A percentile compares a stretch with the other conserved stretches of the same genome.
These are phyloP conservation scores for Boleophthalmus pectinirostris DNA, from an alignment of 2,113 vertebrate genomes.

Conservation along the genomic window DNA sequence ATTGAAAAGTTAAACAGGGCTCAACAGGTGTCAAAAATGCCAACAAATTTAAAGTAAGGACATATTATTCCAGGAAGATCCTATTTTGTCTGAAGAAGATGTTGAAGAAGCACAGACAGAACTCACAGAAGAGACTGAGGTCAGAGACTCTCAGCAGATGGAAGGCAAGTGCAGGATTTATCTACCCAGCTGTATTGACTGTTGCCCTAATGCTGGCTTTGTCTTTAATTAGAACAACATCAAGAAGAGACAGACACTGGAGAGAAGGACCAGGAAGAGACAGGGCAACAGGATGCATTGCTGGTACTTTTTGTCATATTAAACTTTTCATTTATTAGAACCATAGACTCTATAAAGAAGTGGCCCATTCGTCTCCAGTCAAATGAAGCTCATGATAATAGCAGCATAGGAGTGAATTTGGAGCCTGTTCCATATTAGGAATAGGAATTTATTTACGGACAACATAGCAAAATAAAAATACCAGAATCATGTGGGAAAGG, in stretches of 20 bases:
- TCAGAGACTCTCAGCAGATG: slow-evolving; percentile 14
- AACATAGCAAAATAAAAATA: no score
- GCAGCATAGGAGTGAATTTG: no score
- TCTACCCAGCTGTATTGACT: neutral
- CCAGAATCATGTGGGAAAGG: no score
- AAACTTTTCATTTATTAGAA: neutral
- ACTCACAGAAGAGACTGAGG: slow-evolving; percentile 7
- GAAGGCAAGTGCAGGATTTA: slow-evolving; percentile 28
- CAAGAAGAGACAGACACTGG: slow-evolving; percentile 19
- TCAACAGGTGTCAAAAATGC: neutral
- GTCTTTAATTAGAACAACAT: slow-evolving; percentile 41
- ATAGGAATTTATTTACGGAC: no score
- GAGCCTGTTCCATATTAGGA: no score
- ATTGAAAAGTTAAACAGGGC: neutral
- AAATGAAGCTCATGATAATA: no score
- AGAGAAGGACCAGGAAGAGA: slow-evolving; percentile 24
- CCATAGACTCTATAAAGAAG: no score
- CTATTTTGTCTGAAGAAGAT: slow-evolving; percentile 9
- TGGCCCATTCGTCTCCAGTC: no score
- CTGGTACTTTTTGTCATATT: neutral
- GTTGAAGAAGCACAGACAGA: neutral
- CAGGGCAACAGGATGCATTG: neutral
- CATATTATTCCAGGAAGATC: neutral
- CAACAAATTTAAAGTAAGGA: neutral
- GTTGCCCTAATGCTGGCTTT: neutral